Percentiles rank a stretch among this genome's conserved stretches.
Evolutionary conservation across 2,113 vertebrate genomes (phyloP).

Genomic region (Plectropomus leopardus): DNA sequence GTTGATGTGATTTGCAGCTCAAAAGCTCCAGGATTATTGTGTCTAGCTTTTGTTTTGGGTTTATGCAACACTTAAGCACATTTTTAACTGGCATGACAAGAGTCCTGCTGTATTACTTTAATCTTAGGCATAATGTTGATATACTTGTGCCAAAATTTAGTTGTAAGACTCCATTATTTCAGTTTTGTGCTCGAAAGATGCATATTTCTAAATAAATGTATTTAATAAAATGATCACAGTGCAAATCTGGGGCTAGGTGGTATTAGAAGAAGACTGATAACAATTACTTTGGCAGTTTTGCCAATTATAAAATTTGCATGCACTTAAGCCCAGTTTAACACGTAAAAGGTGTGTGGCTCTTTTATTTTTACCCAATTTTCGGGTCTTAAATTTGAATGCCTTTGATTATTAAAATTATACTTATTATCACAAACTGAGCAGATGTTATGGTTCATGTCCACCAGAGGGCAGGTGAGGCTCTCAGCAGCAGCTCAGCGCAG

Average conservation of each 20-base stretch:
- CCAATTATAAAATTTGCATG: background rate
- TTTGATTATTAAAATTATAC: too few species aligned
- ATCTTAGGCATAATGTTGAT: too few species aligned
- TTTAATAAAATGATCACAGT: too few species aligned
- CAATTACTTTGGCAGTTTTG: background rate
- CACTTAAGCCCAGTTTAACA: background rate
- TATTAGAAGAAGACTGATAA: background rate
- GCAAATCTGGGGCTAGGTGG: too few species aligned
- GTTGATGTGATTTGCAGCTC: background rate
- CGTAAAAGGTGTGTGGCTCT: background rate
- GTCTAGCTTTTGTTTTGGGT: background rate
- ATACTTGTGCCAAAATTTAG: too few species aligned
- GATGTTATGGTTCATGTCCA: background rate
- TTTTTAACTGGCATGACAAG: too few species aligned
- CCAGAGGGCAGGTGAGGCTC: background rate
- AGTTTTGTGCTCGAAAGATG: too few species aligned
- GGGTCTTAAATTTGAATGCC: background rate
- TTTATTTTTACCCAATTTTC: background rate
- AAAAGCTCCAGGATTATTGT: background rate
- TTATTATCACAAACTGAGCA: too few species aligned
- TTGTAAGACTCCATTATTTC: too few species aligned
- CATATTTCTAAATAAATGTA: too few species aligned
- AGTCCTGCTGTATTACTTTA: too few species aligned
- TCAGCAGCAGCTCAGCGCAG: background rate
- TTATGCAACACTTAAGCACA: background rate